Percentiles rank a stretch among this genome's conserved stretches.
phyloP scores from a whole-genome alignment of 2,113 vertebrate genomes.

The zebrafish (Danio rerio) region GRCz12tu NC_133181.1:11734001-11734500 shows the following conservation, averaged over 20 bases:
- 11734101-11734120: no score
- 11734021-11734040: no score
- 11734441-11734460: conserved; percentile 89
- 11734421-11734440: conserved; percentile 90
- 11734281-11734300: conserved; percentile 86
- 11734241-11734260: conserved; percentile 90
- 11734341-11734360: conserved; percentile 93
- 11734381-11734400: conserved; percentile 94
- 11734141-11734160: not conserved
- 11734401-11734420: conserved; percentile 95
- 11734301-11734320: conserved; percentile 92
- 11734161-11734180: conserved; percentile 73
- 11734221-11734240: conserved; percentile 95
- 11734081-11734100: no score
- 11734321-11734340: conserved; percentile 92
- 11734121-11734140: no score
- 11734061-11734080: no score
- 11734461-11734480: conserved; percentile 94
- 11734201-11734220: conserved; percentile 99
- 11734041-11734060: no score
- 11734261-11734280: conserved; percentile 89
- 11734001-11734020: no score
- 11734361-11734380: conserved; percentile 96
- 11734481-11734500: conserved; percentile 95
- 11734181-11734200: conserved; percentile 95